phyloP scores from a whole-genome alignment of 2,113 vertebrate genomes.

The Micromys minutus region DNA sequence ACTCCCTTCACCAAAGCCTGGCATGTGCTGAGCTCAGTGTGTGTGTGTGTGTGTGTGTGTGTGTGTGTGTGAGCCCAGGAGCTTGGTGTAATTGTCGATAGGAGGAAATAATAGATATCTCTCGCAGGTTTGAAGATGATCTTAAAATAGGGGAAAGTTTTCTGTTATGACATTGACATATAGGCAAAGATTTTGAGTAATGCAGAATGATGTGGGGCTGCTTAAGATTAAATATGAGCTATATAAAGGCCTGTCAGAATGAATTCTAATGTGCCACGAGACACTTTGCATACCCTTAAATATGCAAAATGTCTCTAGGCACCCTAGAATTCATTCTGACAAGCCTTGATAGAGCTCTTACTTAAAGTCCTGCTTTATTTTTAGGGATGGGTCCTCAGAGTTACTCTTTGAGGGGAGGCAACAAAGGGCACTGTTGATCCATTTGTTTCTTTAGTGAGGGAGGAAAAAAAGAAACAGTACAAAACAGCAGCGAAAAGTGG shows the following conservation, averaged over 20 bases:
- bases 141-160: slow-evolving; percentile 85
- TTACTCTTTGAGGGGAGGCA: slow-evolving; percentile 68
- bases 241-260: slow-evolving; percentile 88
- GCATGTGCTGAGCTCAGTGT: background rate
- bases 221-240: slow-evolving; percentile 87
- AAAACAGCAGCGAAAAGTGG: slow-evolving; percentile 96
- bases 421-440: slow-evolving; percentile 73
- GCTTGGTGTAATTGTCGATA: slow-evolving; percentile 42
- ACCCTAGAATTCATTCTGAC: slow-evolving; percentile 85
- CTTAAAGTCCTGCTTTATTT: slow-evolving; percentile 82
- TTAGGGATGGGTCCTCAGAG: slow-evolving; percentile 73
- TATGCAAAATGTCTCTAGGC: slow-evolving; percentile 86
- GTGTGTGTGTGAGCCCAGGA: background rate
- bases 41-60: background rate
- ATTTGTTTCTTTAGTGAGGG: slow-evolving; percentile 51
- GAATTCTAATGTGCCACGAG: slow-evolving; percentile 85
- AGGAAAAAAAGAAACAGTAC: slow-evolving; percentile 79
- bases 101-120: slow-evolving; percentile 79
- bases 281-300: slow-evolving; percentile 86
- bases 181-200: slow-evolving; percentile 85
- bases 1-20: background rate
- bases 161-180: slow-evolving; percentile 85
- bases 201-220: slow-evolving; percentile 84
- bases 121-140: slow-evolving; percentile 79
- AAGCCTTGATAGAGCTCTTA: slow-evolving; percentile 87